Conservation (phyloP, 2,888 invertebrate species). For the Trachelus iudaicus region DNA sequence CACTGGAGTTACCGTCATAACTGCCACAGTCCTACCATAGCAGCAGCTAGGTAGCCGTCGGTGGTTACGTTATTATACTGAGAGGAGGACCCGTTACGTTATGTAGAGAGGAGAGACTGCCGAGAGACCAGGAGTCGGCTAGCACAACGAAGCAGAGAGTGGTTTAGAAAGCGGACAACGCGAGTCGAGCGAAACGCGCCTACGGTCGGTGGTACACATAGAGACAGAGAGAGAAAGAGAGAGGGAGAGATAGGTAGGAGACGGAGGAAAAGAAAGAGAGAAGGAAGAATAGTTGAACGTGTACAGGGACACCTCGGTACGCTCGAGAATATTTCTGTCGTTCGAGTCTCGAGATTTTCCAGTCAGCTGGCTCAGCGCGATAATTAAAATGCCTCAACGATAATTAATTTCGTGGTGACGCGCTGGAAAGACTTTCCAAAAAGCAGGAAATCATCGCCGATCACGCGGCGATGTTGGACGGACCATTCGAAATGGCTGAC, state of each 20-base stretch:
- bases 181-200: constrained; percentile 3
- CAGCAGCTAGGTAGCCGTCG: background rate
- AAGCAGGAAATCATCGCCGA: background rate
- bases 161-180: constrained; percentile 53
- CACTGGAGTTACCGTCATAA: no score
- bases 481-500: background rate
- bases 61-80: background rate
- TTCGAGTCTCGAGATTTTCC: background rate
- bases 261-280: constrained; percentile 1
- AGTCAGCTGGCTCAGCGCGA: background rate
- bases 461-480: background rate
- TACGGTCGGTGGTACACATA: background rate
- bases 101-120: background rate
- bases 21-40: background rate
- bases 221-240: background rate
- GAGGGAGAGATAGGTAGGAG: constrained; percentile 16
- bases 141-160: constrained; percentile 35
- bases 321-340: background rate
- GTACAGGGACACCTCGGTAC: background rate
- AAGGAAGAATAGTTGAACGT: constrained; percentile 2
- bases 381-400: background rate
- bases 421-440: background rate
- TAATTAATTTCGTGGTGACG: background rate
- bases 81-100: background rate
- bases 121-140: background rate